Evolutionary conservation across 2,797 vertebrate species (phyloP), one percentile per base, ranked within the genome.

Genomic region (Melanogrammus aeglefinus): DNA sequence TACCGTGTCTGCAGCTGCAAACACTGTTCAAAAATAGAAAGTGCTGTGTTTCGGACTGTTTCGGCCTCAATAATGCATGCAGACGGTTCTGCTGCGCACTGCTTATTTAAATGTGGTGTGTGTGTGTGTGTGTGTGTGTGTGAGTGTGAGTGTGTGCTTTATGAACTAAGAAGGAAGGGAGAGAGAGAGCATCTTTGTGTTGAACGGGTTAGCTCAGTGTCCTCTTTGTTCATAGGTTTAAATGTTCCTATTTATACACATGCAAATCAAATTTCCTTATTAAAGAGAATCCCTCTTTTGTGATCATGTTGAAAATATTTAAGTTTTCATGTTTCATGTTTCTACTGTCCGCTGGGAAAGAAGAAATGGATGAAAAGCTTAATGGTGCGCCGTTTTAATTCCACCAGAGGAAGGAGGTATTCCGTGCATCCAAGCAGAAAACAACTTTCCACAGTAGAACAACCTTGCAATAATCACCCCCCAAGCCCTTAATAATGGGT

Each of bases 51-150:
- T 81, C 71, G 69, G 63, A 69, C 39, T 70, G 27, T 83, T 73
- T 72, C 9, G 51, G 76, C 77, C 75, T 90, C 72, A 89, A 91
- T 91, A 85, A 89, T 91, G 72, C 81, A 90, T 79, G 33, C 36
- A 47, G 77, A 83, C 81, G 75, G 57, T 77, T 72, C 39, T 85
- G 83, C 51, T 76, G 69, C 12, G 44, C 27, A n/a, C 29, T 31
- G 29, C 69, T 71, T 47, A 44, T 47, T 13, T 27, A 24, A 6
- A 41, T 41, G 36, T n/a, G n/a, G n/a, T n/a, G n/a, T n/a, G n/a
- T n/a, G n/a, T n/a, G n/a, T 21, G 47, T 4, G 47, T 51, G 47
- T 51, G 47, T 51, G 44, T 47, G 47, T 51, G 44, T 51, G 44
- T 51, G 13, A 16, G 18, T 44, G n/a, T 74, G n/a, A 8, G 51